phyloP scores from a whole-genome alignment of 2,113 vertebrate species.

The Daphoenositta chrysoptera region DNA sequence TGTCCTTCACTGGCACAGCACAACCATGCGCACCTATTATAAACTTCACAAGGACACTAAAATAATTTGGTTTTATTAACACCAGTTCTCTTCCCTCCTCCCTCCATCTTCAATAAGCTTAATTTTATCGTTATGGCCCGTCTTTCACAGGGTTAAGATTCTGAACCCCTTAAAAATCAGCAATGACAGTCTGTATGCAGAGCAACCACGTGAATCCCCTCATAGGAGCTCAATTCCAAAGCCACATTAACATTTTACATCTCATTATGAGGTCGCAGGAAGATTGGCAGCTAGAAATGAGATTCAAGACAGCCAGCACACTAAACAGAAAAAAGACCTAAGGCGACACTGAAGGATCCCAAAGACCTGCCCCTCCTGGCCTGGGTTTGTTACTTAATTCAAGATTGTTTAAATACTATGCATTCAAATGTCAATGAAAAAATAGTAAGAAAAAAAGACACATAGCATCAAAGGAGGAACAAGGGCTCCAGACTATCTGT shows the following conservation, averaged over 20 bases:
- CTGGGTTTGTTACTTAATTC: neutral
- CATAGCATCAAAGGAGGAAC: neutral
- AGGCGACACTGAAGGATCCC: neutral
- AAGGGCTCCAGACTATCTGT: neutral
- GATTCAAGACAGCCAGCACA: neutral
- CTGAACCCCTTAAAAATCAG: neutral
- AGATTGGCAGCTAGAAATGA: neutral
- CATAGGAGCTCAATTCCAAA: neutral
- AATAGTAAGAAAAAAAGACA: neutral
- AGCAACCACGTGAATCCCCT: neutral
- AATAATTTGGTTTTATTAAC: slow-evolving; percentile 60
- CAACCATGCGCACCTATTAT: slow-evolving; percentile 91
- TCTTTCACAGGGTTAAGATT: neutral
- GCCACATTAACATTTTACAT: neutral
- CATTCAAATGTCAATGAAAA: neutral
- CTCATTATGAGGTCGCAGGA: neutral
- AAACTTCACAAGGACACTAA: slow-evolving; percentile 94
- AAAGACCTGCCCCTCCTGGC: neutral
- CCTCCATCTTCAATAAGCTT: neutral
- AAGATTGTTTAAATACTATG: neutral
- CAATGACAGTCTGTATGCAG: neutral
- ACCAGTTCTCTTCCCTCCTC: slow-evolving; percentile 36
- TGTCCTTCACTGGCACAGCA: slow-evolving; percentile 88
- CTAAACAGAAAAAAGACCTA: neutral
- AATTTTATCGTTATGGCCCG: neutral